A percentile compares a stretch with the other conserved stretches of the same genome.
Conservation (phyloP, 1,140 invertebrate genomes). For the Hermetia illucens region DNA sequence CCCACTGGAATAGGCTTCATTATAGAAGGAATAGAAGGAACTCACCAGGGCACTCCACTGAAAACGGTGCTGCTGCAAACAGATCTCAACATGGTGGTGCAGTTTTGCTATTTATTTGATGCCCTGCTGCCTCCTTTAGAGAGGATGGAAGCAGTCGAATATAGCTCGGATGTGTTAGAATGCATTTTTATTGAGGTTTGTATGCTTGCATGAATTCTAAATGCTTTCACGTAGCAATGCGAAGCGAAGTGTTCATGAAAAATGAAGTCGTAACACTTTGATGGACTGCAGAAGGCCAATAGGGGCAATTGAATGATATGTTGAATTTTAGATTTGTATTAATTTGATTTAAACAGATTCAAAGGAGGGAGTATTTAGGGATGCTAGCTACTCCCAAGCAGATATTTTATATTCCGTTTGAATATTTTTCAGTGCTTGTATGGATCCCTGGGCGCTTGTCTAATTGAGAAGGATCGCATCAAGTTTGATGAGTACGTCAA, state of each 20-base stretch:
- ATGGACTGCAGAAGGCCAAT: too few species aligned
- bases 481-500: conserved; percentile 72
- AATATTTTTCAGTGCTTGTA: conserved; percentile 47
- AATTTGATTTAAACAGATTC: too few species aligned
- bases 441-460: conserved; percentile 66
- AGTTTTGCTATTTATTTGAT: conserved; percentile 71
- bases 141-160: conserved; percentile 32
- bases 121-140: conserved; percentile 28
- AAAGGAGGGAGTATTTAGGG: too few species aligned
- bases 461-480: conserved; percentile 48
- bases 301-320: too few species aligned
- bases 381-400: too few species aligned
- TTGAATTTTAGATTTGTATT: conserved; percentile 2
- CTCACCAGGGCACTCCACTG: conserved; percentile 55
- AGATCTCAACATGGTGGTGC: conserved; percentile 70
- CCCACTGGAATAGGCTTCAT: conserved; percentile 55
- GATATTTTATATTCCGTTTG: too few species aligned
- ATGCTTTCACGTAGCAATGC: neutral
- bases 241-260: too few species aligned
- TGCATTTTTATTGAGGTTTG: conserved; percentile 50
- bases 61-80: conserved; percentile 72
- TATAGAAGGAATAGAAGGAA: conserved; percentile 56
- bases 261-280: too few species aligned
- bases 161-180: conserved; percentile 42
- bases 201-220: neutral